Percentiles rank a stretch among this genome's conserved stretches.
phyloP scores from a whole-genome alignment of 2,113 vertebrate genomes.

The Reinhardtius hippoglossoides region DNA sequence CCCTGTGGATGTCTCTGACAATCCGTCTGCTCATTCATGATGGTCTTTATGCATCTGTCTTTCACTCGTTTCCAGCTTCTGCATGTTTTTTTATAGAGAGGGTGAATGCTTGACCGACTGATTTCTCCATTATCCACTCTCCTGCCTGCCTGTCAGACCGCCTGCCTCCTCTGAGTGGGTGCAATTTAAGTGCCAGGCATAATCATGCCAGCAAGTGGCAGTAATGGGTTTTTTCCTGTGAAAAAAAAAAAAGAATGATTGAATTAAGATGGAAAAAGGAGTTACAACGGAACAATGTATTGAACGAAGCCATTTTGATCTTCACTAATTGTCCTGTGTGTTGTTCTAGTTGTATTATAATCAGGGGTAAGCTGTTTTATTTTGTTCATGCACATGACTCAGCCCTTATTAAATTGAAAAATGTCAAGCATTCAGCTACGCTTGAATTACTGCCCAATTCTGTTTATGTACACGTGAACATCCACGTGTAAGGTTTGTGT shows the following conservation, averaged over 20 bases:
- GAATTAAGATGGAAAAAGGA: slow-evolving; percentile 10
- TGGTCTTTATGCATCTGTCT: slow-evolving; percentile 21
- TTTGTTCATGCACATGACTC: not conserved
- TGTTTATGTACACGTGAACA: not conserved
- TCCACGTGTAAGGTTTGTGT: not conserved
- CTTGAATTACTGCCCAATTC: not conserved
- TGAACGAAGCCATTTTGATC: not conserved
- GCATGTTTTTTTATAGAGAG: not conserved
- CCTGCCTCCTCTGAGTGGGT: slow-evolving; percentile 63
- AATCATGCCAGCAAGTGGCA: slow-evolving; percentile 53
- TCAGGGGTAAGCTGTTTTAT: slow-evolving; percentile 5
- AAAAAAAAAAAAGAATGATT: slow-evolving; percentile 6
- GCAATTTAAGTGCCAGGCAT: slow-evolving; percentile 60
- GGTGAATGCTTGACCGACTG: slow-evolving; percentile 32
- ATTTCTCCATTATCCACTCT: slow-evolving; percentile 51
- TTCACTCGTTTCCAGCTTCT: slow-evolving; percentile 9
- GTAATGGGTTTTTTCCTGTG: slow-evolving; percentile 15
- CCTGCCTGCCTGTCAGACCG: slow-evolving; percentile 42
- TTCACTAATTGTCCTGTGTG: slow-evolving; percentile 1
- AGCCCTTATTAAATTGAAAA: slow-evolving; percentile 4
- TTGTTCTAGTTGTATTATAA: not conserved
- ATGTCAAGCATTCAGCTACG: slow-evolving; percentile 5
- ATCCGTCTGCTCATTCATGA: slow-evolving; percentile 6
- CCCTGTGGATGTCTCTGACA: slow-evolving; percentile 27
- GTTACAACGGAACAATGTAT: not conserved